These are phyloP conservation scores for Scomber colias DNA, from an alignment of 2,113 vertebrate genomes.

Conservation along the genomic window DNA sequence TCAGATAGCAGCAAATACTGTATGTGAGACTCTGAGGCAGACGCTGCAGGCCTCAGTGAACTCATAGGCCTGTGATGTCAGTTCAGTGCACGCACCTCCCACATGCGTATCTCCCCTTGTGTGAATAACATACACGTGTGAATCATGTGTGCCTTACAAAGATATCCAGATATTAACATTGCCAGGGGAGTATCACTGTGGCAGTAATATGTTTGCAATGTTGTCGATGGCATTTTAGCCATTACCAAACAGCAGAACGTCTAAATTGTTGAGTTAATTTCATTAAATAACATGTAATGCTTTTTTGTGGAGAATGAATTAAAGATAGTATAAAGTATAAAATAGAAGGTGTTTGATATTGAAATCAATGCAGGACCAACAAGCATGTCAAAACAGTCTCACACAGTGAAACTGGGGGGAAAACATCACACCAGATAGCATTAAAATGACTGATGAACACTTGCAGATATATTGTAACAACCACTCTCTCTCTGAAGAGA, in stretches of 20 bases:
- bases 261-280: no score
- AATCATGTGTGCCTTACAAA: neutral
- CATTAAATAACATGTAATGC: no score
- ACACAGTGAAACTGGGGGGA: neutral
- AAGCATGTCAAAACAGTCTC: no score
- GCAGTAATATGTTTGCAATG: neutral
- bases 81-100: slow-evolving; percentile 26
- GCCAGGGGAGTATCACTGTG: no score
- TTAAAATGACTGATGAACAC: slow-evolving; percentile 7
- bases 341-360: no score
- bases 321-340: no score
- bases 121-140: slow-evolving; percentile 4
- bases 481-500: neutral
- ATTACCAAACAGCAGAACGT: neutral
- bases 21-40: slow-evolving; percentile 42
- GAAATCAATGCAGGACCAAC: no score
- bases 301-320: no score
- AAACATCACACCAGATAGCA: neutral
- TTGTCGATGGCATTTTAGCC: neutral
- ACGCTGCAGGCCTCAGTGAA: slow-evolving; percentile 28
- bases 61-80: slow-evolving; percentile 47
- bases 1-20: slow-evolving; percentile 29
- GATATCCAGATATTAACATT: neutral
- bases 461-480: neutral
- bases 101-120: slow-evolving; percentile 19